Conservation (phyloP, 2,888 invertebrate species). For the Willowsia nigromaculata region DNA sequence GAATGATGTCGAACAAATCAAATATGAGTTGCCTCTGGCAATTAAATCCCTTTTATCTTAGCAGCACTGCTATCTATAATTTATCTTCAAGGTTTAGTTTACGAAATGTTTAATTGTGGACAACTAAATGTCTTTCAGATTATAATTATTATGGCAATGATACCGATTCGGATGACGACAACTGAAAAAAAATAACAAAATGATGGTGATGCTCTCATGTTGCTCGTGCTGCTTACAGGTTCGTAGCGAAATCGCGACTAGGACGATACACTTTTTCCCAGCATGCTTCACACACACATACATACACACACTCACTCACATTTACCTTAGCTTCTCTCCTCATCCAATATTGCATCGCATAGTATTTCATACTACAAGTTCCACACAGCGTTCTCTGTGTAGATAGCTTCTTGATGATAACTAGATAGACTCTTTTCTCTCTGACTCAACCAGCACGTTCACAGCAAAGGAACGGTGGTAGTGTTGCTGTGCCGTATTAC, state of each 20-base stretch:
- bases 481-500: background rate
- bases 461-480: conserved; percentile 28
- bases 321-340: conserved; percentile 4
- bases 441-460: background rate
- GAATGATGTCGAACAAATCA: too few relatives aligned
- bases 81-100: too few relatives aligned
- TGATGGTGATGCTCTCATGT: conserved; percentile 44
- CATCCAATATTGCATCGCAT: conserved; percentile 18
- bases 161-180: background rate
- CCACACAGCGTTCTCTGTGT: background rate
- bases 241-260: conserved; percentile 71
- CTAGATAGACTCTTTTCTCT: conserved; percentile 30
- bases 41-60: too few relatives aligned
- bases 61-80: too few relatives aligned
- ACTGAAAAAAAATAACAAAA: background rate
- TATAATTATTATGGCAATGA: background rate
- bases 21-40: too few relatives aligned
- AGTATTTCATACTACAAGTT: background rate
- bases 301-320: too few relatives aligned
- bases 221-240: conserved; percentile 51
- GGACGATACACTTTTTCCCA: conserved; percentile 35
- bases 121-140: background rate
- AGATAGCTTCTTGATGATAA: conserved; percentile 27
- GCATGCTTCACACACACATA: conserved; percentile 20
- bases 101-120: too few relatives aligned